These are phyloP conservation scores for Macrotis lagotis DNA, from an alignment of 2,113 vertebrate species.

Conservation along the genomic window DNA sequence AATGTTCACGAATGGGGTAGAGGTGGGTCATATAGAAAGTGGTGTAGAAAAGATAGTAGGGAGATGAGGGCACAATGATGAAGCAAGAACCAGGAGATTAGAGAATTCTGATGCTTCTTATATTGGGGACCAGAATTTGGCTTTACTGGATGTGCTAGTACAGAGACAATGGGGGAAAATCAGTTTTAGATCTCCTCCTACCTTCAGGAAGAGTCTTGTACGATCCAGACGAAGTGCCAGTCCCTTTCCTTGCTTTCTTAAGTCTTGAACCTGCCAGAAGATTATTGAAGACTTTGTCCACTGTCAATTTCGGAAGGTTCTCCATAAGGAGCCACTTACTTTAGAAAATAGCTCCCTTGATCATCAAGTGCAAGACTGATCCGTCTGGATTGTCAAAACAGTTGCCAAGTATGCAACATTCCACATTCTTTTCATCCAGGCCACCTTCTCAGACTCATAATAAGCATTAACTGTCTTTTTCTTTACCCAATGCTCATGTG, in stretches of 20 bases:
- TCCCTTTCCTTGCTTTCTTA: not conserved
- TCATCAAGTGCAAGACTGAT: not conserved
- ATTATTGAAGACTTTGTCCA: not conserved
- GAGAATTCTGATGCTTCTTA: not conserved
- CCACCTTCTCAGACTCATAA: not conserved
- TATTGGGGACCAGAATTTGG: not conserved
- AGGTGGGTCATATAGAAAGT: not conserved
- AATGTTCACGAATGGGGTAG: not conserved
- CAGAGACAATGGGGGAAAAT: not conserved
- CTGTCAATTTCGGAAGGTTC: not conserved
- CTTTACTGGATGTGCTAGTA: not conserved
- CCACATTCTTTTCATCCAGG: not conserved
- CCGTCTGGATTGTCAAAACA: not conserved
- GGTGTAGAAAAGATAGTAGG: not conserved
- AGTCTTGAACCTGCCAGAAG: not conserved
- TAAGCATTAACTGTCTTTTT: not conserved
- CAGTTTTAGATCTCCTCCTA: not conserved
- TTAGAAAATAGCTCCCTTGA: not conserved
- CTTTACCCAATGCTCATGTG: not conserved
- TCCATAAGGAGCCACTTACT: not conserved
- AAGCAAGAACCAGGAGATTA: not conserved
- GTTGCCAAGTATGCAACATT: not conserved
- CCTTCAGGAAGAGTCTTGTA: not conserved
- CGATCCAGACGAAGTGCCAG: not conserved
- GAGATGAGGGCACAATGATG: slow-evolving; percentile 20